Base-by-base conservation (phyloP, 2,797 vertebrate species). In the Thamnophis elegans region DNA sequence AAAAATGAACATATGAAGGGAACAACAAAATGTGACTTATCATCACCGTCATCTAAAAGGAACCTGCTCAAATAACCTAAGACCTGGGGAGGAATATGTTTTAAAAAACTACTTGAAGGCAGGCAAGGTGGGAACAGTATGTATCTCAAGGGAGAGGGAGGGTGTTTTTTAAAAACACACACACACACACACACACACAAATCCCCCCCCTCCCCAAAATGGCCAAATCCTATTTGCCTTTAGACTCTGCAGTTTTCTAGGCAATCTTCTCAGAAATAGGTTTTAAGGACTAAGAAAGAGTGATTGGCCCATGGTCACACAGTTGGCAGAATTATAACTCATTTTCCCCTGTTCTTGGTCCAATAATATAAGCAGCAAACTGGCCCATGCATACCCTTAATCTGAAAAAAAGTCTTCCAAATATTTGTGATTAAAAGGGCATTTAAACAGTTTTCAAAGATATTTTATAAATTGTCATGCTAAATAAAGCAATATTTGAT, bases 401-500 rank as follows among this genome's bases (percentile, higher is more conserved):
- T 78, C 8, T 73, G 36, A 4, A 20, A 36, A 73, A 78, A 73
- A 42, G 22, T 26, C 13, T 14, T 86, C 54, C 58, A 54, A 92
- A 73, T 18, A n/a, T 16, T 16, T 36, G 8, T 90, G 54, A 54
- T 22, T 36, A 20, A 42, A 54, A 59, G 16, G 22, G 14, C 47
- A 88, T 47, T 78, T 78, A 87, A 78, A 42, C 14, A 60, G 26
- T 87, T 87, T 73, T 87, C 68, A 87, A 54, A 88, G 14, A 16
- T 14, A 60, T 51, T 10, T 54, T 56, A 68, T 54, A 59, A 2
- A 13, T 73, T 73, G 82, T 42, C 55, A 78, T 90, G 62, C 28
- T 51, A 78, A 73, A 55, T 90, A 55, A 85, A 90, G 3, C 28
- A 88, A 78, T 47, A 59, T 85, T 85, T 90, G 85, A 93, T 90